A percentile compares a stretch with the other conserved stretches of the same genome.
phyloP scores from a whole-genome alignment of 2,888 invertebrate genomes.

The Leucoma salicis region DNA sequence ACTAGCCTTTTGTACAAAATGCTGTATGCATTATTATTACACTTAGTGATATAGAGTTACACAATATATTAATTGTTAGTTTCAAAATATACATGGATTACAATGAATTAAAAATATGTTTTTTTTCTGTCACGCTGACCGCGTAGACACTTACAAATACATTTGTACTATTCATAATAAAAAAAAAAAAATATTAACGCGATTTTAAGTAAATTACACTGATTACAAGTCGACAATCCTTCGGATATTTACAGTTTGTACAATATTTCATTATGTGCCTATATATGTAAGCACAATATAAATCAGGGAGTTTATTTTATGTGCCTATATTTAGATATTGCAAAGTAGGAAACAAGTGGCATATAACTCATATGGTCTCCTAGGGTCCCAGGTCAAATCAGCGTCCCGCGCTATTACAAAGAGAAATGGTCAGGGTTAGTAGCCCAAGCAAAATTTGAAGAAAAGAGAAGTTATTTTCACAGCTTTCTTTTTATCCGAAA shows the following conservation, averaged over 20 bases:
- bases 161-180: slow-evolving; percentile 76
- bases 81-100: slow-evolving; percentile 55
- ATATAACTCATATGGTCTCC: too few species aligned
- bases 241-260: slow-evolving; percentile 66
- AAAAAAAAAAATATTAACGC: slow-evolving; percentile 34
- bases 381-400: too few species aligned
- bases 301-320: too few species aligned
- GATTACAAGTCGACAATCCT: slow-evolving; percentile 44
- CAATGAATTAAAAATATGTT: slow-evolving; percentile 44
- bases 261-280: slow-evolving; percentile 38
- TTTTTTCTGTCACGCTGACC: slow-evolving; percentile 26
- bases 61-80: slow-evolving; percentile 56
- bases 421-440: too few species aligned
- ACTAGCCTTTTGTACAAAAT: slow-evolving; percentile 73
- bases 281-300: too few species aligned
- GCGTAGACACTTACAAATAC: slow-evolving; percentile 59
- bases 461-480: too few species aligned
- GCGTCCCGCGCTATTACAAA: too few species aligned
- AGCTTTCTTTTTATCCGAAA: too few species aligned
- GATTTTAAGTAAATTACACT: slow-evolving; percentile 47
- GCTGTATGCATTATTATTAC: too few species aligned
- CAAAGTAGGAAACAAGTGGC: too few species aligned
- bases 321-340: too few species aligned
- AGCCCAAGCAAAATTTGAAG: too few species aligned
- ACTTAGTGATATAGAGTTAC: slow-evolving; percentile 40